Conservation (phyloP, 2,113 vertebrate species). For the Leptobrachium ailaonicum region DNA sequence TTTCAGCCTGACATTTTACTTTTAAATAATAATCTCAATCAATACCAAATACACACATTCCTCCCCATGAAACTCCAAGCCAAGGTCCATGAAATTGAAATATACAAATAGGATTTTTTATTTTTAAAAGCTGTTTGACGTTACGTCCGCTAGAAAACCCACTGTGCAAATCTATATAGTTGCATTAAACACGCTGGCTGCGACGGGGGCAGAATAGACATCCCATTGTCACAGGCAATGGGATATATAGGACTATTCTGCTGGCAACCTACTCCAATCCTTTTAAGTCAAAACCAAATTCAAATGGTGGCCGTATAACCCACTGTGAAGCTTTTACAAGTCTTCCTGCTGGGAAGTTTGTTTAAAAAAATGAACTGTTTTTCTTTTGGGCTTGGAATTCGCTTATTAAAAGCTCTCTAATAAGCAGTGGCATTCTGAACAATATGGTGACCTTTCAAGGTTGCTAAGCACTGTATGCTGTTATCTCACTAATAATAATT, state of each 20-base stretch:
- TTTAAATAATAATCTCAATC: constrained; percentile 24
- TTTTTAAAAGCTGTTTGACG: constrained; percentile 36
- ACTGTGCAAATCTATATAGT: constrained; percentile 44
- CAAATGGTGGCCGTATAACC: constrained; percentile 42
- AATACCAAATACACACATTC: constrained; percentile 30
- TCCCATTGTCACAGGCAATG: constrained; percentile 43
- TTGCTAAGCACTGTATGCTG: constrained; percentile 41
- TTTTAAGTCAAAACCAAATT: constrained; percentile 45
- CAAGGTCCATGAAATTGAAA: constrained; percentile 36
- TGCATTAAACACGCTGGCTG: constrained; percentile 44
- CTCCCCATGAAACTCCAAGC: constrained; percentile 11
- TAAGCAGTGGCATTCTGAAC: constrained; percentile 41
- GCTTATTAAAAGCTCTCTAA: constrained; percentile 42
- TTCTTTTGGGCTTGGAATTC: constrained; percentile 6
- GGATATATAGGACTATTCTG: constrained; percentile 42
- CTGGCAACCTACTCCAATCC: constrained; percentile 42
- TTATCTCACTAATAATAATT: constrained; percentile 46
- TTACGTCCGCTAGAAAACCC: constrained; percentile 26
- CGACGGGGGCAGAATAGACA: constrained; percentile 41
- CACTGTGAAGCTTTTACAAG: constrained; percentile 46
- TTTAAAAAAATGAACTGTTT: constrained; percentile 21
- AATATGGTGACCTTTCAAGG: constrained; percentile 45
- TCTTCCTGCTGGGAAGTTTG: constrained; percentile 31
- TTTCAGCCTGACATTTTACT: constrained; percentile 4
- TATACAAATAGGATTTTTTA: constrained; percentile 42